Evolutionary conservation across 2,113 vertebrate genomes (phyloP), one percentile per base, ranked within the genome.

Genomic region (Dipodomys ordii): DNA sequence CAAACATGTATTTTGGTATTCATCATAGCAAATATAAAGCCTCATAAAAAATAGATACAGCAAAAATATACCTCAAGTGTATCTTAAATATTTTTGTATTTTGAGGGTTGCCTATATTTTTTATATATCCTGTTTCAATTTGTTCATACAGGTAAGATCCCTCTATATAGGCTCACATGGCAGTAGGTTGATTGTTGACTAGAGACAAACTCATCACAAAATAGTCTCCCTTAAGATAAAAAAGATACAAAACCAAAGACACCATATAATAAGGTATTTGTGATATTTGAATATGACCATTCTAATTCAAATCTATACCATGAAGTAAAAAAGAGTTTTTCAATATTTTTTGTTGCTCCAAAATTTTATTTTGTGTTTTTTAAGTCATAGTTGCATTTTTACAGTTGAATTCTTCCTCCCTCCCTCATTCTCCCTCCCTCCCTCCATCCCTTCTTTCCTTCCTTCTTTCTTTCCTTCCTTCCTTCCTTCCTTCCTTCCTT

Each of bases 21-120:
- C 81, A 73, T 90, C 71, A 90, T 90, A 64, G 91, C n/a, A 76
- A 95, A 86, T 90, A 82, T 86, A 93, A 94, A 94, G n/a, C 32
- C 46, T 90, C 16, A 60, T 84, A 89, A 96, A 96, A 92, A 83
- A 88, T 90, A 88, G 39, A 60, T 60, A 74, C 25, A 68, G 60
- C 60, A 49, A 92, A 82, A 91, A 77, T 44, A 76, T 64, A 73
- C 28, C 32, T 62, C 74, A 89, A 27, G 25, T 57, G 23, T 79
- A 12, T 94, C 90, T 82, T 69, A 18, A 9, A 3, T 57, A 72
- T 69, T 1, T 64, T 46, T 25, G 67, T 71, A 13, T 87, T 30
- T 82, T 10, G n/a, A 53, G 12, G 2, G 77, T 77, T 68, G 25
- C 67, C 60, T 68, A 1, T 68, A 68, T 90, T 94, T 94, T 88